A percentile compares a stretch with the other conserved stretches of the same genome.
Evolutionary conservation across 2,797 vertebrate genomes (phyloP).

Genomic region (Lycodopsis pacificus): DNA sequence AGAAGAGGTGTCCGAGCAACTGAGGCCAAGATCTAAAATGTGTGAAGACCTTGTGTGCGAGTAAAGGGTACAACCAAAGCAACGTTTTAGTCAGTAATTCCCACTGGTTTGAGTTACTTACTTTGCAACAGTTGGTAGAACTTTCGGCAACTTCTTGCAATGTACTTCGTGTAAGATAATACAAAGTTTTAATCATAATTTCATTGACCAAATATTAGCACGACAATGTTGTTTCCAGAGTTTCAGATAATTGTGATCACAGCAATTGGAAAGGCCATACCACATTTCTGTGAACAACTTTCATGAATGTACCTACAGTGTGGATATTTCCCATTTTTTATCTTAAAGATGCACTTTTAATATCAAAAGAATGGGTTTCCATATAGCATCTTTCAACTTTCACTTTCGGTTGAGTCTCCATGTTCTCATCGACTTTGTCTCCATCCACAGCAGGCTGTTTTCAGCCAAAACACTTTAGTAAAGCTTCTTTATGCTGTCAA

Average conservation of each 20-base stretch:
- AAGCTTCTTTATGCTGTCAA: neutral
- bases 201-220: neutral
- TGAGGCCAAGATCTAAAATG: slow-evolving; percentile 37
- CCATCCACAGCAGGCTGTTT: neutral
- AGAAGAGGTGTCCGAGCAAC: slow-evolving; percentile 43
- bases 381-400: neutral
- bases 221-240: neutral
- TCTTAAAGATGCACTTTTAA: no score
- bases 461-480: neutral
- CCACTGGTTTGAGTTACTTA: neutral
- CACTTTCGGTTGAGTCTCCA: neutral
- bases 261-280: neutral
- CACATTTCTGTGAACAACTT: neutral
- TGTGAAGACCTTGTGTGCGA: slow-evolving; percentile 47
- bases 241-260: neutral
- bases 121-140: neutral
- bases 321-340: no score
- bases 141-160: neutral
- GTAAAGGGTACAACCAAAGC: slow-evolving; percentile 3
- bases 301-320: no score
- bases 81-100: neutral
- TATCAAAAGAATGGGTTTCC: no score
- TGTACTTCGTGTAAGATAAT: neutral
- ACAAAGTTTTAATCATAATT: neutral
- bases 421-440: neutral